Percentiles rank a stretch among this genome's conserved stretches.
Evolutionary conservation across 2,113 vertebrate genomes (phyloP).

Genomic region (Apeltes quadracus): DNA sequence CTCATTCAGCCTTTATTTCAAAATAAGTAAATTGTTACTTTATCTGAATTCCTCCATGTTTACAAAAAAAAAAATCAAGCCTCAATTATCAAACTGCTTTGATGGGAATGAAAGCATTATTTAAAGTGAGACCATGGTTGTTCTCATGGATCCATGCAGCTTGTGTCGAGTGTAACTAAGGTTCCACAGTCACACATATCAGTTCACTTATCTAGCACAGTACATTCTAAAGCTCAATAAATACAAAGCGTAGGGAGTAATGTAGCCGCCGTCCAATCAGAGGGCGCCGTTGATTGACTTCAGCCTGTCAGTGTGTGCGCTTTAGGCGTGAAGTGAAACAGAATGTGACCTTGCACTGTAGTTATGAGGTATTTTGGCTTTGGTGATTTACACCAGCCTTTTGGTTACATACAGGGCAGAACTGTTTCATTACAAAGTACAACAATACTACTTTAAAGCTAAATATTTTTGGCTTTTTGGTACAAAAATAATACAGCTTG

Average conservation of each 20-base stretch:
- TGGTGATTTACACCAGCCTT: constrained; percentile 71
- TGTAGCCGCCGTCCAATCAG: not conserved
- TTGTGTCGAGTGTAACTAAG: not conserved
- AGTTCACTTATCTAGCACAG: not conserved
- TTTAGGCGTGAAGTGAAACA: constrained; percentile 25
- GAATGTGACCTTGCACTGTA: constrained; percentile 56
- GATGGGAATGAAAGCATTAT: not conserved
- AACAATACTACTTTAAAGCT: constrained; percentile 76
- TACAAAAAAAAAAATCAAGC: not conserved
- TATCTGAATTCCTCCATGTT: not conserved
- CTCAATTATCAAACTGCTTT: not conserved
- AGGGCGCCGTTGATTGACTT: not conserved
- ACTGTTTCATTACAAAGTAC: constrained; percentile 71
- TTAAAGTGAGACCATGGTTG: not conserved
- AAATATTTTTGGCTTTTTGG: constrained; percentile 66
- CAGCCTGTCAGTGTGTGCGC: constrained; percentile 17
- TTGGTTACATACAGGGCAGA: constrained; percentile 74
- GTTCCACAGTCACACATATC: constrained; percentile 4
- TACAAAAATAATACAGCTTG: constrained; percentile 70
- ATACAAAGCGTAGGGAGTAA: not conserved
- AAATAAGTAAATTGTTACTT: not conserved
- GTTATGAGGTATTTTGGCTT: constrained; percentile 79
- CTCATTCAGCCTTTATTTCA: not conserved
- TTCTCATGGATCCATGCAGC: not conserved
- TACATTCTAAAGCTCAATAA: not conserved